Evolutionary conservation across 2,797 vertebrate species (phyloP).

Genomic region (Hyperoplus lanceolatus): DNA sequence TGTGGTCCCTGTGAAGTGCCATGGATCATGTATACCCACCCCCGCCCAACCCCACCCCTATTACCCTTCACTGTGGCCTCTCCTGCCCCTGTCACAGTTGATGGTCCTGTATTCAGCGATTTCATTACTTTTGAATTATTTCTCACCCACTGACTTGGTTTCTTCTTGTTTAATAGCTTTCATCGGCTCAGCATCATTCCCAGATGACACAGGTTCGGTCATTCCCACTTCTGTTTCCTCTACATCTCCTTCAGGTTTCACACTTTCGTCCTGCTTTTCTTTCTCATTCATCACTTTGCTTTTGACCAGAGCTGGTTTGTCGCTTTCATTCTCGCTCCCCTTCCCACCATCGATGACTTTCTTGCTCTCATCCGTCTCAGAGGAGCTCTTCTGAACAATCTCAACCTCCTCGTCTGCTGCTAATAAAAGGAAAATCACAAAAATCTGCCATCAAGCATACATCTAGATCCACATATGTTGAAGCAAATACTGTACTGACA

Average conservation of each 20-base stretch:
- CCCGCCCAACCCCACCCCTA: conserved; percentile 5
- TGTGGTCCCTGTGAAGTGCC: conserved; percentile 82
- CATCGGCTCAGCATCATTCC: conserved; percentile 32
- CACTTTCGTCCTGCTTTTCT: conserved; percentile 48
- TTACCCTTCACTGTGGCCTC: conserved; percentile 73
- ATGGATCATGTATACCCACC: conserved; percentile 57
- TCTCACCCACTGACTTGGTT: conserved; percentile 51
- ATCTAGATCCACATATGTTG: not conserved
- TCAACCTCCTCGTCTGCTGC: conserved; percentile 44
- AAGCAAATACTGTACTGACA: not conserved
- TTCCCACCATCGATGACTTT: conserved; percentile 20
- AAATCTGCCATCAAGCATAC: conserved; percentile 10
- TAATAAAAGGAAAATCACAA: conserved; percentile 25
- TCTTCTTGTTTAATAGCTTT: conserved; percentile 57
- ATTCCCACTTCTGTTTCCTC: conserved; percentile 23
- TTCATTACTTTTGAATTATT: conserved; percentile 56
- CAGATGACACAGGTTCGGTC: conserved; percentile 30
- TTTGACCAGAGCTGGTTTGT: conserved; percentile 35
- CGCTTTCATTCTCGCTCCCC: conserved; percentile 34
- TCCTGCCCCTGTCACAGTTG: conserved; percentile 80
- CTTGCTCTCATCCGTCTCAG: conserved; percentile 40
- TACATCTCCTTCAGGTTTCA: conserved; percentile 55
- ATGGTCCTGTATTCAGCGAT: conserved; percentile 75
- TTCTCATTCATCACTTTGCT: conserved; percentile 23
- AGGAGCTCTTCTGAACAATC: conserved; percentile 39